These are phyloP conservation scores for Habropoda laboriosa DNA, from an alignment of 1,140 invertebrate species.

Conservation along the genomic window DNA sequence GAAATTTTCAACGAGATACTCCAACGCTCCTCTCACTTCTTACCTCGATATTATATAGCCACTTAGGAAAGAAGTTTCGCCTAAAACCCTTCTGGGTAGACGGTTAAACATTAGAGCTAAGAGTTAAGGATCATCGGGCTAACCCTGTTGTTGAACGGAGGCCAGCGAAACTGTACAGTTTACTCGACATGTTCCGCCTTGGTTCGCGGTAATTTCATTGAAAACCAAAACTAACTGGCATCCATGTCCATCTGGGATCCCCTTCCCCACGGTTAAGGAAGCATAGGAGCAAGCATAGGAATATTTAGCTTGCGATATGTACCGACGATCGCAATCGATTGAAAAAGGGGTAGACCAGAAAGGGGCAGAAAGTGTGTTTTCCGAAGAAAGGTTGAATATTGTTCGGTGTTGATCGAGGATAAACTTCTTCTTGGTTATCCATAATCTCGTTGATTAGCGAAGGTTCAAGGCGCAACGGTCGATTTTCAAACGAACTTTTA, in stretches of 20 bases:
- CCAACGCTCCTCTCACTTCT: background rate
- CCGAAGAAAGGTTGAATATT: constrained; percentile 20
- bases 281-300: too few relatives aligned
- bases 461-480: background rate
- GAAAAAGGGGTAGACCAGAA: too few relatives aligned
- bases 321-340: too few relatives aligned
- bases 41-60: background rate
- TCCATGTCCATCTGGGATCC: background rate
- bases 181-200: constrained; percentile 40
- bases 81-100: constrained; percentile 38
- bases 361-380: constrained; percentile 13
- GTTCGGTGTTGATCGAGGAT: background rate
- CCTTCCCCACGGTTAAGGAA: too few relatives aligned
- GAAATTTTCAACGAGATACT: background rate
- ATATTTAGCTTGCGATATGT: too few relatives aligned
- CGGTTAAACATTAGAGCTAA: constrained; percentile 64
- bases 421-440: constrained; percentile 46
- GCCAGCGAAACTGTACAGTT: constrained; percentile 44
- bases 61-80: constrained; percentile 43
- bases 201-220: constrained; percentile 53
- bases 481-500: constrained; percentile 31
- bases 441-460: constrained; percentile 34
- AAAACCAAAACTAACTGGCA: constrained; percentile 28
- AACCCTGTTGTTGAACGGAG: constrained; percentile 63
- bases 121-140: constrained; percentile 68